Evolutionary conservation across 2,888 invertebrate genomes (phyloP).

Genomic region (Galerucella calmariensis): DNA sequence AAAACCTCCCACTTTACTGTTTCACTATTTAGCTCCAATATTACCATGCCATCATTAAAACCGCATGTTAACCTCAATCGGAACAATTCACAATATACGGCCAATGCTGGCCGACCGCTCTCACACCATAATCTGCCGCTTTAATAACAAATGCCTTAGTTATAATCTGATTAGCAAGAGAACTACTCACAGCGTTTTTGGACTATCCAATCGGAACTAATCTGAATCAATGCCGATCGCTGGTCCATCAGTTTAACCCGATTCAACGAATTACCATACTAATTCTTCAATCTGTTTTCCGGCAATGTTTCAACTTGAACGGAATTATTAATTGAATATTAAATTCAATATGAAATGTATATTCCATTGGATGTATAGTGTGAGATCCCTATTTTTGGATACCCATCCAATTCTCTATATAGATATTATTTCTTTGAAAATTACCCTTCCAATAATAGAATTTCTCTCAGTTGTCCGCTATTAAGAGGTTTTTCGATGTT

Average conservation of each 20-base stretch:
- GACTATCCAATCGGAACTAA: conserved; percentile 53
- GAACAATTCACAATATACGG: conserved; percentile 21
- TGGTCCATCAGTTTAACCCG: conserved; percentile 35
- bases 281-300: conserved; percentile 26
- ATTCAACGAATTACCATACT: conserved; percentile 33
- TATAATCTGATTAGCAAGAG: conserved; percentile 60
- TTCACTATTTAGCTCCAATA: neutral
- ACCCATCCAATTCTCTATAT: no score
- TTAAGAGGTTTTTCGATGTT: no score
- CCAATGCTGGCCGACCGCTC: conserved; percentile 1
- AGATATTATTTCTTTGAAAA: no score
- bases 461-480: no score
- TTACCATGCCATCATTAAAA: neutral
- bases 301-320: conserved; percentile 11
- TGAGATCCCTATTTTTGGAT: no score
- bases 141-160: conserved; percentile 62
- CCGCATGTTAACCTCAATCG: conserved; percentile 14
- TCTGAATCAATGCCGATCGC: conserved; percentile 35
- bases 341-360: neutral
- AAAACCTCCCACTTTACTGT: neutral
- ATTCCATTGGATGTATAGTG: no score
- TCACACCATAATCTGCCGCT: conserved; percentile 58
- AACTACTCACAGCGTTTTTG: conserved; percentile 52
- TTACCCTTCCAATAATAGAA: no score
- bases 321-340: conserved; percentile 12